Evolutionary conservation across 2,113 vertebrate genomes (phyloP).

Genomic region (Athene noctua): DNA sequence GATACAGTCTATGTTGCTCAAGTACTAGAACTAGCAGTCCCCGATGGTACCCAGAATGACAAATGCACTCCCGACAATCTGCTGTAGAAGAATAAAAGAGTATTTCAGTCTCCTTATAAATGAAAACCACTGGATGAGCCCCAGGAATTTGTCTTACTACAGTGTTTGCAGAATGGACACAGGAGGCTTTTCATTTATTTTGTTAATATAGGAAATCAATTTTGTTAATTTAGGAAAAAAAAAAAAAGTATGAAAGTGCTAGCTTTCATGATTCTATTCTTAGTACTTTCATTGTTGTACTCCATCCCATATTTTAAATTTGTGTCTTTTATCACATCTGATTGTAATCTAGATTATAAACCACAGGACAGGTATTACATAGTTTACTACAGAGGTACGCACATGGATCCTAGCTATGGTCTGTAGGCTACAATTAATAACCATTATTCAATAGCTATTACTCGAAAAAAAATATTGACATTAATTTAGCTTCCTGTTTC

Average conservation of each 20-base stretch:
- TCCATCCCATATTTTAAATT: background rate
- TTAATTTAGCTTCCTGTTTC: background rate
- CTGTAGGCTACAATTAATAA: background rate
- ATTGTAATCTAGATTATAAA: background rate
- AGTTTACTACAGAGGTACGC: accelerated
- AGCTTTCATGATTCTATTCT: background rate
- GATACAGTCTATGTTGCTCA: background rate
- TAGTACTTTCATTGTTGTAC: background rate
- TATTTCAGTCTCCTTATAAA: background rate
- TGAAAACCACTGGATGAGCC: background rate
- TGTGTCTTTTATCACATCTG: background rate
- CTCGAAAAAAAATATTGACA: background rate
- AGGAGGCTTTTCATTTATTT: background rate
- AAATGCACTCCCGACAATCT: background rate
- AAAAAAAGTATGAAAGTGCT: background rate
- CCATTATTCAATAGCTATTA: background rate
- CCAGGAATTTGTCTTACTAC: background rate
- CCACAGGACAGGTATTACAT: background rate
- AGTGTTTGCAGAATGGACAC: background rate
- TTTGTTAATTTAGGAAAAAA: background rate
- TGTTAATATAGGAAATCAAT: too few relatives aligned
- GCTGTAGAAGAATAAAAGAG: background rate
- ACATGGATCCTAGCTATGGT: background rate
- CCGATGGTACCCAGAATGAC: background rate
- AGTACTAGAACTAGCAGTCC: background rate